These are phyloP conservation scores for Drosophila arawakana DNA, from an alignment of 1,140 invertebrate species.

Conservation along the genomic window DNA sequence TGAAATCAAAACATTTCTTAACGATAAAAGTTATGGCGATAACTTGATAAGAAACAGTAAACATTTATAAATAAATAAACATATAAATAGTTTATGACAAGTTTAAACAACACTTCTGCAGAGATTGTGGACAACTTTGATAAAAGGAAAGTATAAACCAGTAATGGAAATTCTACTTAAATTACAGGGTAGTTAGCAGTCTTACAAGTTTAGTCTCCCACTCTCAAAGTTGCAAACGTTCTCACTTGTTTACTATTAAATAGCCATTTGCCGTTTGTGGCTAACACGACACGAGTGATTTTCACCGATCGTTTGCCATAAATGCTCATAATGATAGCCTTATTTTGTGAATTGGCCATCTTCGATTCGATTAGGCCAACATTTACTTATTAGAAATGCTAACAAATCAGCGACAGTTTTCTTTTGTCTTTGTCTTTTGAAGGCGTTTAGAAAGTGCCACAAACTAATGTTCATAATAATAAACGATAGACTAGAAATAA, in stretches of 20 bases:
- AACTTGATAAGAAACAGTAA: slow-evolving; percentile 6
- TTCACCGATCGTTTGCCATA: slow-evolving; percentile 20
- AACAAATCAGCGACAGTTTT: slow-evolving; percentile 63
- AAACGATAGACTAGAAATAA: slow-evolving; percentile 43
- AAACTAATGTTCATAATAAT: slow-evolving; percentile 58
- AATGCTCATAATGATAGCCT: slow-evolving; percentile 4
- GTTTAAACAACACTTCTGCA: neutral
- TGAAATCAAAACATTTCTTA: slow-evolving; percentile 42
- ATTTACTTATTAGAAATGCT: slow-evolving; percentile 54
- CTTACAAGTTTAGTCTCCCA: neutral
- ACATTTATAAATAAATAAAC: neutral
- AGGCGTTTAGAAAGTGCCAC: slow-evolving; percentile 68
- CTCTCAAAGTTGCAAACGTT: neutral
- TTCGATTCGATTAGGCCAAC: slow-evolving; percentile 11
- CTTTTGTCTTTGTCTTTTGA: slow-evolving; percentile 10
- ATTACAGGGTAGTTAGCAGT: slow-evolving; percentile 2
- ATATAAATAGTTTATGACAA: slow-evolving; percentile 13
- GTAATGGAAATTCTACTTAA: neutral
- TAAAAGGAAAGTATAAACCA: neutral
- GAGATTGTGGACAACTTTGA: neutral
- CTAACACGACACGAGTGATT: slow-evolving; percentile 1
- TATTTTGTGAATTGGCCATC: slow-evolving; percentile 12
- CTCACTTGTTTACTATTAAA: slow-evolving; percentile 7
- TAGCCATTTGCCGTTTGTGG: slow-evolving; percentile 3
- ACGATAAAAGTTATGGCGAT: neutral